Conservation (phyloP, 2,113 vertebrate species). For the Boulengeromyrus knoepffleri region DNA sequence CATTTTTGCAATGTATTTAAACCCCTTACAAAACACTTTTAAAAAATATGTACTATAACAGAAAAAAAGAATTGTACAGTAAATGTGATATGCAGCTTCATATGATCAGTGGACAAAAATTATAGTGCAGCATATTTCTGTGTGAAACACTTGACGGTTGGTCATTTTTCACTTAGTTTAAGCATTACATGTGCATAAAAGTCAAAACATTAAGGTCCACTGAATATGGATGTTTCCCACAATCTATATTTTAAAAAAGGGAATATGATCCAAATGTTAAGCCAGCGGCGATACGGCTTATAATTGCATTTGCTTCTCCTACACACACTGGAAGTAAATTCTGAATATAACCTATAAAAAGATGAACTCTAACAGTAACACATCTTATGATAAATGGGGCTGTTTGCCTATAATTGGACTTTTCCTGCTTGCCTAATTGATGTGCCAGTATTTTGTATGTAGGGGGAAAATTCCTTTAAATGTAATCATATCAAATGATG, state of each 20-base stretch:
- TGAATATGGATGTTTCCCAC: neutral
- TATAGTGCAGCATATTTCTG: neutral
- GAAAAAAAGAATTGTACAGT: neutral
- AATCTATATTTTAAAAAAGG: neutral
- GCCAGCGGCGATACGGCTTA: neutral
- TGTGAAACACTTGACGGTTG: neutral
- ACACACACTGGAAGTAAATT: constrained; percentile 14
- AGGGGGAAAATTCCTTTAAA: constrained; percentile 26
- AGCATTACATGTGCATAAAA: neutral
- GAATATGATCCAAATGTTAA: neutral
- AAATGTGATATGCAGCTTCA: neutral
- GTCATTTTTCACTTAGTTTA: neutral
- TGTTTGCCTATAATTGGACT: constrained; percentile 16
- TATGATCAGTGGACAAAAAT: neutral
- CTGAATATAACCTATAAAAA: constrained; percentile 4
- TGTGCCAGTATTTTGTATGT: constrained; percentile 9
- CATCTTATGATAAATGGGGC: neutral
- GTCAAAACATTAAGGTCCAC: neutral
- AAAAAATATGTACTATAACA: neutral
- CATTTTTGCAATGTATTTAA: neutral
- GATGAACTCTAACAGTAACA: neutral
- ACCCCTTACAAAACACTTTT: neutral
- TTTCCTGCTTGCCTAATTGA: constrained; percentile 13
- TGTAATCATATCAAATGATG: constrained; percentile 33
- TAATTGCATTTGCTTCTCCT: neutral